phyloP scores from a whole-genome alignment of 1,140 invertebrate genomes.

The Drosophila mayri region DNA sequence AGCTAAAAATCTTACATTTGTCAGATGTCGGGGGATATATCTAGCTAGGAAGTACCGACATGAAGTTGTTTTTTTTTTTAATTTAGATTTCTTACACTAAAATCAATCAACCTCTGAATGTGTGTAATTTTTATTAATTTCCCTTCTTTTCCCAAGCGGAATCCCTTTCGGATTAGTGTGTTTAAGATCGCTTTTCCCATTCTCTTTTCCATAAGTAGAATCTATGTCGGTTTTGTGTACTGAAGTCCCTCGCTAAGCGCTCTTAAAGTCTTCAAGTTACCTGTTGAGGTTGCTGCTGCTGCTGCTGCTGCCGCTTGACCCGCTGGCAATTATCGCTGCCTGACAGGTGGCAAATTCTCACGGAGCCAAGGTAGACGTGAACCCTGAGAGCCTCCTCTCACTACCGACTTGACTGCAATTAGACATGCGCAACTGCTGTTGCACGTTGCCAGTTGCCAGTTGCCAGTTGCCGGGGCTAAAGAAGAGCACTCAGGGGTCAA shows the following conservation, averaged over 20 bases:
- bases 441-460: conserved; percentile 7
- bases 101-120: neutral
- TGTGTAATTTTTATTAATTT: neutral
- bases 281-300: conserved; percentile 40
- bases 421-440: conserved; percentile 72
- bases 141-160: neutral
- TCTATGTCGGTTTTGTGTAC: conserved; percentile 41
- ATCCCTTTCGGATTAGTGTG: conserved; percentile 20
- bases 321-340: conserved; percentile 73
- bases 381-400: conserved; percentile 52
- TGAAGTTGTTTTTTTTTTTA: neutral
- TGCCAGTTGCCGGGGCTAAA: conserved; percentile 6
- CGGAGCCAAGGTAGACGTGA: conserved; percentile 55
- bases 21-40: neutral
- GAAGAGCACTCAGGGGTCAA: conserved; percentile 70
- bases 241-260: conserved; percentile 33
- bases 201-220: conserved; percentile 27
- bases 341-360: conserved; percentile 77
- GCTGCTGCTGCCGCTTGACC: conserved; percentile 57
- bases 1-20: conserved; percentile 13
- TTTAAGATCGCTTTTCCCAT: conserved; percentile 11
- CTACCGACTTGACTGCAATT: conserved; percentile 76
- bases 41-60: too few species aligned
- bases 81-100: neutral
- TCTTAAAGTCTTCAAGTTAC: conserved; percentile 45